These are phyloP conservation scores for Pedetes capensis DNA, from an alignment of 2,113 vertebrate species.

Conservation along the genomic window DNA sequence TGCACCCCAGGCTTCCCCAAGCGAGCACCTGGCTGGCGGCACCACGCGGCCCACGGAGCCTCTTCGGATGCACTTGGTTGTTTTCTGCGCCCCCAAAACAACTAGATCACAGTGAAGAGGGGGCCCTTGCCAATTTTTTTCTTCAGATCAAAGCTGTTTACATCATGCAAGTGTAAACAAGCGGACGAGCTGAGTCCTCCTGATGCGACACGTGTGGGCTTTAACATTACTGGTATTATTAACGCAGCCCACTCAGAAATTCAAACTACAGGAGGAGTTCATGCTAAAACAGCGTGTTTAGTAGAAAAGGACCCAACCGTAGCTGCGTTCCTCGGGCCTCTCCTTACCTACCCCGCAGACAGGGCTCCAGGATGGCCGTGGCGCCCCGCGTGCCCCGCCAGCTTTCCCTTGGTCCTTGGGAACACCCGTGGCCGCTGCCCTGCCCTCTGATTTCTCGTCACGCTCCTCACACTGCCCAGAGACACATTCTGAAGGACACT, in stretches of 20 bases:
- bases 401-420: too few relatives aligned
- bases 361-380: too few relatives aligned
- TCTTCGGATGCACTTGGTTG: neutral
- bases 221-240: neutral
- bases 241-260: neutral
- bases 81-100: neutral
- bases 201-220: neutral
- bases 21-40: rapidly evolving
- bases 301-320: neutral
- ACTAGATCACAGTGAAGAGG: neutral
- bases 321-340: rapidly evolving
- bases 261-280: neutral
- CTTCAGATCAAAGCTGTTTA: slow-evolving; percentile 49
- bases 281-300: rapidly evolving
- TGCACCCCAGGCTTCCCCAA: too few relatives aligned
- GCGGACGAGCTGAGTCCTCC: neutral
- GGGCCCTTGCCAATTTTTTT: slow-evolving; percentile 5
- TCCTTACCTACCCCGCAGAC: rapidly evolving
- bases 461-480: rapidly evolving
- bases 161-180: neutral
- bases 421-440: too few relatives aligned
- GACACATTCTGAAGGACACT: rapidly evolving
- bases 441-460: rapidly evolving
- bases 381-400: too few relatives aligned
- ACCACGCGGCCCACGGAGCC: rapidly evolving